phyloP scores from a whole-genome alignment of 92 coral and sea anemone species.

The Parazoanthus atlanticus region DNA sequence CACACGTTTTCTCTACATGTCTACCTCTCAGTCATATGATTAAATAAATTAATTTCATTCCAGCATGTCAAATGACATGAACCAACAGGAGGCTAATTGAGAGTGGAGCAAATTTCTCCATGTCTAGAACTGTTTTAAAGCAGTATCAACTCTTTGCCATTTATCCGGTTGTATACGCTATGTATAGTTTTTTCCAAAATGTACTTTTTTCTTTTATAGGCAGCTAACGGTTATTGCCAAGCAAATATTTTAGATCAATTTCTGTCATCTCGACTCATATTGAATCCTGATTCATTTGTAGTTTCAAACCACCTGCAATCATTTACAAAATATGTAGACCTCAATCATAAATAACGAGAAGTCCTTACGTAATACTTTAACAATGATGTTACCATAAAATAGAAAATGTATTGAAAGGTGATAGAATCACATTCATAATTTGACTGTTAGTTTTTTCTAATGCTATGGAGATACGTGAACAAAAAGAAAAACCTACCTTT shows the following conservation, averaged over 20 bases:
- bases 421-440: neutral
- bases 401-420: neutral
- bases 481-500: too few relatives aligned
- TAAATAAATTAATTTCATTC: neutral
- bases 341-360: neutral
- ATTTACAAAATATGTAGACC: neutral
- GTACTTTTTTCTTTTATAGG: too few relatives aligned
- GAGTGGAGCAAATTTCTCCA: neutral
- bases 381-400: neutral
- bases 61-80: neutral
- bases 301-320: neutral
- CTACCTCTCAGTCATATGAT: neutral
- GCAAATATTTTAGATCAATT: too few relatives aligned
- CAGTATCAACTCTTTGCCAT: neutral
- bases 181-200: neutral
- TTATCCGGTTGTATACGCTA: neutral
- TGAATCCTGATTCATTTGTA: neutral
- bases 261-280: too few relatives aligned
- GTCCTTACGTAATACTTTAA: neutral
- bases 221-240: neutral
- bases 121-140: neutral
- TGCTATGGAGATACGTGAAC: neutral
- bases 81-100: neutral
- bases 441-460: too few relatives aligned
- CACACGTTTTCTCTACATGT: neutral